Evolutionary conservation across 2,888 invertebrate species (phyloP), one percentile per base, ranked within the genome.

Genomic region (Pristionchus japonicus): DNA sequence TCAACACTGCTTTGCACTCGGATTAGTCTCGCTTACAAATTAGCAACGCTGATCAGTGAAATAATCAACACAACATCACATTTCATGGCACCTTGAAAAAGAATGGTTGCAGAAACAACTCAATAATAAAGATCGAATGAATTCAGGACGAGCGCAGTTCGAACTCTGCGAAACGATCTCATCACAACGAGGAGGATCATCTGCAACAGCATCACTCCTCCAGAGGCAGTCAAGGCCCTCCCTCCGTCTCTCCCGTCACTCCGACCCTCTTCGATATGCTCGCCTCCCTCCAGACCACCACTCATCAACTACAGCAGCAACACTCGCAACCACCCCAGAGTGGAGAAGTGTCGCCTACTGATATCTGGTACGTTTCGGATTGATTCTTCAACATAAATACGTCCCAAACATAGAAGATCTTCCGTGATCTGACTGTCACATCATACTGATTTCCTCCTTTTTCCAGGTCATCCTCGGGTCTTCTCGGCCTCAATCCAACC

Each of bases 201-300:
- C 40, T 40, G 13, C 77, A 77, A 20, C 77, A 77, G 13, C 77
- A 77, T 40, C 77, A 77, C 15, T 11, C 43, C 2, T 27, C 40
- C 9, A 17, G 43, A n/a, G 43, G 70, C 15, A n/a, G 61, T 9
- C 17, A 27, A 23, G 47, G 20, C 0, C 40, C 86, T 23, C 57
- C 86, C 11, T 87, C 77, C 3, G 37, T 43, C 40, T 87, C 87
- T 11, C 80, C 87, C 37, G 61, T 80, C 27, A 87, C 52, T 27
- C 61, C 87, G 37, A 77, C 37, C n/a, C 87, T 87, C 37, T 80
- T 61, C 87, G 87, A 87, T 20, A 87, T 87, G 43, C 40, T 87
- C 23, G 27, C 27, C 31, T 13, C n/a, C 2, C 85, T 47, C 20
- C 85, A 61, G 47, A 37, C 31, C 6, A 52, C 52, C 52, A 57